Base-by-base conservation (phyloP, 2,113 vertebrate genomes). In the Trematocara variabile region DNA sequence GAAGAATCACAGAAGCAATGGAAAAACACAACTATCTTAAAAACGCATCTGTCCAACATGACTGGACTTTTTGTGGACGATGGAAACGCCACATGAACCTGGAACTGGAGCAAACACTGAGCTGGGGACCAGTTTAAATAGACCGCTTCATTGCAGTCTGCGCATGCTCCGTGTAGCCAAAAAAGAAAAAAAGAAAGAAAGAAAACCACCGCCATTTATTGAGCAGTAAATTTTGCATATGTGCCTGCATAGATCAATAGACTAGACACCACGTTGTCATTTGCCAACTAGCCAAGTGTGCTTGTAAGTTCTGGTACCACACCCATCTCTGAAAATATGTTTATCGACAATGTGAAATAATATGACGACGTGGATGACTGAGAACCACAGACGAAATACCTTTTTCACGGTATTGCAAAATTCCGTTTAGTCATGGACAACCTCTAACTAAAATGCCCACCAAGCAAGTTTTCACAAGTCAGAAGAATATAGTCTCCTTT, bases 1-100 rank as follows among this genome's bases (percentile, higher is more conserved):
- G n/a, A 39, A 68, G 63, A 41, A 22, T 68, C 63, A 41, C 63
- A 68, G 63, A 68, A 13, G 63, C 34, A 68, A 39, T 22, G n/a
- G n/a, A 1, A 20, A 0, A 41, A 65, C 34, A 65, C 10, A 0
- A 25, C 63, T 3, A 0, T 6, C 7, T 25, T 44, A 44, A 70
- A 44, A 22, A 70, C 37, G 1, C 20, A 70, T 25, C 20, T 70
- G 20, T 44, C 63, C 37, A 16, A 25, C 20, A 44, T 70, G 2
- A 44, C 20, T 70, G 63, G 37, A 68, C 4, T 4, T 68, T 41
- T 68, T 41, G 16, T 25, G n/a, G 11, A 68, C 37, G 12, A 14
- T 2, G 4, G 5, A 68, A 68, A 41, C 4, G 34, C n/a, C 63
- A 22, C n/a, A 41, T 33, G 34, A 22, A 41, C 37, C 0, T 70